A percentile compares a stretch with the other conserved stretches of the same genome.
Evolutionary conservation across 2,888 invertebrate species (phyloP).

Genomic region (Scaptomyza tumidula): DNA sequence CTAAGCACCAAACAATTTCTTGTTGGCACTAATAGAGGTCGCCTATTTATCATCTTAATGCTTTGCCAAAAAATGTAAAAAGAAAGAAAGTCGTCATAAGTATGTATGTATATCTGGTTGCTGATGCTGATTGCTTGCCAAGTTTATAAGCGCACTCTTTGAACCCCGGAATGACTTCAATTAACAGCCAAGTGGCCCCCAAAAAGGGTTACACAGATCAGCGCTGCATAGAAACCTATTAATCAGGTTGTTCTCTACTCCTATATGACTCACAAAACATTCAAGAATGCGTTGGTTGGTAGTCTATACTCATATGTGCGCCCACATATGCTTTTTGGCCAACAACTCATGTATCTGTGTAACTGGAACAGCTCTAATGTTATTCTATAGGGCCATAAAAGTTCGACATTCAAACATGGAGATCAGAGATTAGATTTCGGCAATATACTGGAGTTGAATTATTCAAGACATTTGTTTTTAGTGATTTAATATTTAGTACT

Average conservation of each 20-base stretch:
- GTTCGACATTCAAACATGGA: constrained; percentile 20
- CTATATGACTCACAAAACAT: constrained; percentile 45
- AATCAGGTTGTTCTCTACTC: constrained; percentile 27
- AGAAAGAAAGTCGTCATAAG: constrained; percentile 63
- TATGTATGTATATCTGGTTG: not conserved
- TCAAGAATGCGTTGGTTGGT: constrained; percentile 49
- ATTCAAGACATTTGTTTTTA: constrained; percentile 44
- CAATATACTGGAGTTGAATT: constrained; percentile 49
- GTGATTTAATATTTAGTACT: constrained; percentile 18
- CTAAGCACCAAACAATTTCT: constrained; percentile 30
- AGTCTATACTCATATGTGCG: constrained; percentile 2
- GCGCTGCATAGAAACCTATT: constrained; percentile 6
- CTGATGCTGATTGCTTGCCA: not conserved
- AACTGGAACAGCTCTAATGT: constrained; percentile 66
- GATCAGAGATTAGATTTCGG: constrained; percentile 36
- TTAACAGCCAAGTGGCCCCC: constrained; percentile 33
- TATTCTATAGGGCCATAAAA: constrained; percentile 68
- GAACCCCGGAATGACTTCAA: constrained; percentile 52
- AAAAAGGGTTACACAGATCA: constrained; percentile 42
- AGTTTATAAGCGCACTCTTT: constrained; percentile 16
- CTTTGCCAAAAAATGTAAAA: constrained; percentile 1
- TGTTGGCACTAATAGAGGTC: constrained; percentile 21
- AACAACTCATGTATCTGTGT: constrained; percentile 45
- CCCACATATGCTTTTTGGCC: constrained; percentile 18
- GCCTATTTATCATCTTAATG: constrained; percentile 28